Evolutionary conservation across 2,113 vertebrate genomes (phyloP).

Genomic region (Pangasianodon hypophthalmus): DNA sequence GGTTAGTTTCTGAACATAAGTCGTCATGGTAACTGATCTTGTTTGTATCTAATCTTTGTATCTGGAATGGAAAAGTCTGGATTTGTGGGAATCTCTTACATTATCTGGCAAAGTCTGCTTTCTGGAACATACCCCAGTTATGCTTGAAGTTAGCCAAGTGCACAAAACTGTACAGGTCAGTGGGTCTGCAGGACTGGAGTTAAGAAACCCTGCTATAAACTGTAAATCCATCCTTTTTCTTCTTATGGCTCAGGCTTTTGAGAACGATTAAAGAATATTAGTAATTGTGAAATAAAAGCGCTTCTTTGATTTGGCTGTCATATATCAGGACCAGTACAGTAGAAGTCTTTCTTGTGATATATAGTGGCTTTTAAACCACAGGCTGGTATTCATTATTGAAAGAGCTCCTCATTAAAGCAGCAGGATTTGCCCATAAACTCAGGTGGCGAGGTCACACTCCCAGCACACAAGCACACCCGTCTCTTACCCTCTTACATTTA

Average conservation of each 20-base stretch:
- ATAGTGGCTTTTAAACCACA: constrained; percentile 71
- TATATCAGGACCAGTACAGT: not conserved
- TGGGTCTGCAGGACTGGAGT: not conserved
- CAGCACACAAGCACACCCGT: constrained; percentile 54
- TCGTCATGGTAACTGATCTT: not conserved
- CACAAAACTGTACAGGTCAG: not conserved
- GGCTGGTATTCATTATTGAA: constrained; percentile 81
- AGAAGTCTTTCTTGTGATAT: constrained; percentile 64
- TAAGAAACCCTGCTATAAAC: not conserved
- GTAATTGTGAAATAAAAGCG: constrained; percentile 4
- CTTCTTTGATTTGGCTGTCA: constrained; percentile 17
- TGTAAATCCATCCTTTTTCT: not conserved
- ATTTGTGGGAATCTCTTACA: not conserved
- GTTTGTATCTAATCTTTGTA: constrained; percentile 11
- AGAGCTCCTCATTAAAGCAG: constrained; percentile 86
- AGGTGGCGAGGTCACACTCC: constrained; percentile 69
- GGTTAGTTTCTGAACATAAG: not conserved
- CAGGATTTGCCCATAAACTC: constrained; percentile 82
- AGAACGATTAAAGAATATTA: not conserved
- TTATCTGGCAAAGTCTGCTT: not conserved
- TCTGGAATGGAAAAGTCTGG: not conserved
- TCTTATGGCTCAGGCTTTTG: not conserved
- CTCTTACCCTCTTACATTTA: not conserved
- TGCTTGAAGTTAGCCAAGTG: not conserved
- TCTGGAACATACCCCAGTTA: not conserved